Evolutionary conservation across 2,113 vertebrate species (phyloP).

Genomic region (Psephotus haematonotus): DNA sequence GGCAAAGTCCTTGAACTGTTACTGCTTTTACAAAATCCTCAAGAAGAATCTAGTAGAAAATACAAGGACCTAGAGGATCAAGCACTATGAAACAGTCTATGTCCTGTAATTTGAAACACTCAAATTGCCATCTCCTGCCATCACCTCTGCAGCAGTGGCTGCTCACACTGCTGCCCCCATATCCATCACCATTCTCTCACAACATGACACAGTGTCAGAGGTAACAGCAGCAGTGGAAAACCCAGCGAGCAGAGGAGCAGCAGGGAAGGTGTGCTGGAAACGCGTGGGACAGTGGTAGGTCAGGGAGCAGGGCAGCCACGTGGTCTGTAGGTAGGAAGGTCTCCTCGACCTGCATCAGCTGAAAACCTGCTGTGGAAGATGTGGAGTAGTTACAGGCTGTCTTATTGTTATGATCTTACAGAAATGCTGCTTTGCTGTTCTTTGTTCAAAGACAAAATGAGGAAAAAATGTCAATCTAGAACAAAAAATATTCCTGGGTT

Average conservation of each 20-base stretch:
- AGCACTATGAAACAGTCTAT: not conserved
- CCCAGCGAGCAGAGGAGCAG: accelerated
- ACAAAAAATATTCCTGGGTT: not conserved
- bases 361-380: not conserved
- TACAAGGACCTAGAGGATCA: not conserved
- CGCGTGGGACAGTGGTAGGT: accelerated
- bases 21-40: not conserved
- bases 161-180: not conserved
- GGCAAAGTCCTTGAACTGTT: not conserved
- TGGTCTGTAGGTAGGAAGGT: accelerated
- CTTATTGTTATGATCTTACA: not conserved
- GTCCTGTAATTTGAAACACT: not conserved
- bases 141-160: not conserved
- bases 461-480: not conserved
- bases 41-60: not conserved
- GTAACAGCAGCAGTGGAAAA: not conserved
- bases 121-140: not conserved
- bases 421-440: not conserved
- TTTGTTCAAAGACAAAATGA: not conserved
- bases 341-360: accelerated
- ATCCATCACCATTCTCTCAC: not conserved
- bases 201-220: accelerated
- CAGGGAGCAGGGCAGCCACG: accelerated
- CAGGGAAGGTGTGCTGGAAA: accelerated
- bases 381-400: not conserved